phyloP scores from a whole-genome alignment of 2,888 invertebrate species.

The Pterostichus madidus region DNA sequence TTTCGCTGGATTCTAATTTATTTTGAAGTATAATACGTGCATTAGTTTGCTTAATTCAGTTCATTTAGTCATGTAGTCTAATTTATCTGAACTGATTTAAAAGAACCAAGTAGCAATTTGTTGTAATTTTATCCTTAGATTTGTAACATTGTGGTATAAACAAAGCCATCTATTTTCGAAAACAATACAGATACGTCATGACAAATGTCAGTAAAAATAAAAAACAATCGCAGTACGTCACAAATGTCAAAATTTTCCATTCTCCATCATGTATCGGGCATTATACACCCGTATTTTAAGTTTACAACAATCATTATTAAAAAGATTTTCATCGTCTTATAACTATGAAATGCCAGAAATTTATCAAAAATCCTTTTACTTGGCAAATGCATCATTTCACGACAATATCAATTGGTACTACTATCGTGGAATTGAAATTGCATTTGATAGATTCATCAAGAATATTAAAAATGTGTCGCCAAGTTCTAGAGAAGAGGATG shows the following conservation, averaged over 20 bases:
- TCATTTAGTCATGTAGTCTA: no score
- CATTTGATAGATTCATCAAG: conserved; percentile 72
- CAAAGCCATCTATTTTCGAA: no score
- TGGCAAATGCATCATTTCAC: conserved; percentile 74
- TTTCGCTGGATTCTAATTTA: no score
- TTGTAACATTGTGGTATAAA: no score
- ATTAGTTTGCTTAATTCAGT: no score
- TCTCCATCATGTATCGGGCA: neutral
- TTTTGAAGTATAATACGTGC: no score
- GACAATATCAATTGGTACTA: conserved; percentile 75
- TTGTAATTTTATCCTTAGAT: no score
- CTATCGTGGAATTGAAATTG: conserved; percentile 73
- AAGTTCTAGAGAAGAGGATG: conserved; percentile 68
- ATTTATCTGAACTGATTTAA: no score
- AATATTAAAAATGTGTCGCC: conserved; percentile 68
- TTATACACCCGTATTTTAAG: neutral
- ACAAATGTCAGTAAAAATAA: no score
- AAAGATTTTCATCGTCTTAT: neutral
- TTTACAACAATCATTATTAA: neutral
- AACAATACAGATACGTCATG: no score
- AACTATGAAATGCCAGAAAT: conserved; percentile 74
- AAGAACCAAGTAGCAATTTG: no score
- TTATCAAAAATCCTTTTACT: conserved; percentile 74
- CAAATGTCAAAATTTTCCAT: neutral
- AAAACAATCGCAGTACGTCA: no score